Base-by-base conservation (phyloP, 2,888 invertebrate genomes). In the Marasmarcha lunaedactyla region DNA sequence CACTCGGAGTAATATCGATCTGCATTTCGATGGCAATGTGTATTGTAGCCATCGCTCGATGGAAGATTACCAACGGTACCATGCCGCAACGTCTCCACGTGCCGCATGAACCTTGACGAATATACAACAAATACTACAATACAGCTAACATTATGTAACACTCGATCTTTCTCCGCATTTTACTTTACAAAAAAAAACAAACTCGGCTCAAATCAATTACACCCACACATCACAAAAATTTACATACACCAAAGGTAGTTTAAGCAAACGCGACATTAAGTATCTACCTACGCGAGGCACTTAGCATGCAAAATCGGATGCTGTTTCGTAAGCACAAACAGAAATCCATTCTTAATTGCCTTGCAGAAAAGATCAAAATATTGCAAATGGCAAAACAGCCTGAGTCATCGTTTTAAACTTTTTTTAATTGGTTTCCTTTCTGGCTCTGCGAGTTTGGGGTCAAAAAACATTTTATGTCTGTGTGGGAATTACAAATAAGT, bases 301-400 rank as follows among this genome's bases (percentile, higher is more conserved):
- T 30, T 30, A 3, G 6, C n/a, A 30, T 7, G 30, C 30, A 30
- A 30, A 30, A 4, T 20, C 20, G 20, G 20, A 20, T 20, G 20
- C 7, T 30, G 30, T 30, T 30, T 30, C 30, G 30, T 11, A 30
- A 30, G 30, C 9, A 30, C 10, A 9, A n/a, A 30, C 30, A 30
- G 30, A 30, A n/a, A 30, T 30, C n/a, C 11, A 30, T 30, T 30
- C 30, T 30, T 30, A 30, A 30, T 30, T 30, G 30, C 30, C n/a
- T 20, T 20, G 30, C 9, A 30, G 30, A 30, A 30, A 30, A 30
- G 20, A 30, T n/a, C 30, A 30, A 11, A 9, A n/a, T 10, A n/a
- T 30, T n/a, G 4, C 30, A 30, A 30, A 11, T 7, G 30, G 30
- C 20, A 7, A 20, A 7, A 5, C 20, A 20, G 20, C 20, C 20